Conservation (phyloP, 2,888 invertebrate genomes). For the Chydorus sphaericus region DNA sequence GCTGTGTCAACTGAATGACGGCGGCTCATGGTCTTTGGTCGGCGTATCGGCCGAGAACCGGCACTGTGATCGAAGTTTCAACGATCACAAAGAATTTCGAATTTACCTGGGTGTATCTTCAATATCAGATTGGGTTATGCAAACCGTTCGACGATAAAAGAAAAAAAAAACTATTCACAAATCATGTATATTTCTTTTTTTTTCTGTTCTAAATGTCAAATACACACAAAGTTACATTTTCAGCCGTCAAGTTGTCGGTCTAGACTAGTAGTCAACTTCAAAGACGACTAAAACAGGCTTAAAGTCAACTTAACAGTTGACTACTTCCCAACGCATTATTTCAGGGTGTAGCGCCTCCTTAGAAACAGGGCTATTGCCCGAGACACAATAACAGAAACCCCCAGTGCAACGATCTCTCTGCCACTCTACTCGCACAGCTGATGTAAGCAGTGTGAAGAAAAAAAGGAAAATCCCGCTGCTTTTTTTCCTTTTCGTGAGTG, state of each 20-base stretch:
- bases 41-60: constrained; percentile 38
- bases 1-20: constrained; percentile 56
- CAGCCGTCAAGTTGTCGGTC: not conserved
- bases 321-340: not conserved
- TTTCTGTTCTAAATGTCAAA: not conserved
- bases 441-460: not conserved
- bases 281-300: not conserved
- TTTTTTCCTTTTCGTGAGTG: no score
- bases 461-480: no score
- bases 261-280: no score
- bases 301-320: no score
- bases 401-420: not conserved
- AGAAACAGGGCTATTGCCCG: no score
- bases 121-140: constrained; percentile 3
- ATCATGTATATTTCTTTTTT: not conserved
- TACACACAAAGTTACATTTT: not conserved
- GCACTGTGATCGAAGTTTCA: constrained; percentile 6
- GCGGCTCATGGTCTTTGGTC: constrained; percentile 57
- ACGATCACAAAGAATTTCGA: not conserved
- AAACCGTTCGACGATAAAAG: constrained; percentile 7
- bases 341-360: not conserved
- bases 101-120: constrained; percentile 4
- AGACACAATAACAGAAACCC: no score
- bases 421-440: not conserved
- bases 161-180: not conserved